phyloP scores from a whole-genome alignment of 2,797 vertebrate species.

The Myotis findleyi region DNA sequence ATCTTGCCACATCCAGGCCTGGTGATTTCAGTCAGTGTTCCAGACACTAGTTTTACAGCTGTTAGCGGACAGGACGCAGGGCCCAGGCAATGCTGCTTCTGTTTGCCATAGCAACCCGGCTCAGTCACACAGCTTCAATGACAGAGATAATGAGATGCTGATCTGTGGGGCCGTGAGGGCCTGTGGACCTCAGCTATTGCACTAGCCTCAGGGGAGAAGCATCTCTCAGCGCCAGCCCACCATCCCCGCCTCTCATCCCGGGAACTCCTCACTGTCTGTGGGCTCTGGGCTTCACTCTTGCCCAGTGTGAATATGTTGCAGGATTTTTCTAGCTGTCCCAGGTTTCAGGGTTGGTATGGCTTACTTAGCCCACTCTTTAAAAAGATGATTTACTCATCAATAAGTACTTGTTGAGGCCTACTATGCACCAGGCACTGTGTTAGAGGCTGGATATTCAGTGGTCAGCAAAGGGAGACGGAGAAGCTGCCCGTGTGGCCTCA shows the following conservation, averaged over 20 bases:
- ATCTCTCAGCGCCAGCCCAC: rapidly evolving
- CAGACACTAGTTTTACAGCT: rapidly evolving
- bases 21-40: background rate
- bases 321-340: background rate
- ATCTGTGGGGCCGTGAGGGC: rapidly evolving
- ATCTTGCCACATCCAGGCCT: rapidly evolving
- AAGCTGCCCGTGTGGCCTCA: rapidly evolving
- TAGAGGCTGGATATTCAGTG: rapidly evolving
- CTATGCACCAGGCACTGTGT: background rate
- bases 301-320: background rate
- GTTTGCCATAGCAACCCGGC: background rate
- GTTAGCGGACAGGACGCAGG: background rate
- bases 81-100: background rate
- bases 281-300: background rate
- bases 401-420: background rate
- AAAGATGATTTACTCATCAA: background rate
- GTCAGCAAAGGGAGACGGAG: background rate
- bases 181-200: rapidly evolving
- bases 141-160: too few species aligned
- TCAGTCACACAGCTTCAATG: rapidly evolving
- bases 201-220: background rate
- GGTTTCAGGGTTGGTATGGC: background rate
- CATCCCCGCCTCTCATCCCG: rapidly evolving
- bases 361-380: background rate
- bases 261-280: rapidly evolving